Evolutionary conservation across 2,888 invertebrate species (phyloP).

Genomic region (Pollenia griseotomentosa): DNA sequence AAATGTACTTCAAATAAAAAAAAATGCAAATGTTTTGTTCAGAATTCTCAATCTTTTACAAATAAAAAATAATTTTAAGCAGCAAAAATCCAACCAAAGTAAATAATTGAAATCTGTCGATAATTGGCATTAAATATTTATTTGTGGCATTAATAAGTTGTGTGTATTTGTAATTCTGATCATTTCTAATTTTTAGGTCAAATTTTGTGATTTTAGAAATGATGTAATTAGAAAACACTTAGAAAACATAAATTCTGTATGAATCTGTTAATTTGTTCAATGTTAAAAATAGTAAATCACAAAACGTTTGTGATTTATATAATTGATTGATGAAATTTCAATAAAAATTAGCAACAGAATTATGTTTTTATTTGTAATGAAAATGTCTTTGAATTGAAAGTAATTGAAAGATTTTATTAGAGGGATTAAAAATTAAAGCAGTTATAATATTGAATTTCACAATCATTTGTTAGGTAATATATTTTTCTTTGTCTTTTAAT

Average conservation of each 20-base stretch:
- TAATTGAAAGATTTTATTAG: too few species aligned
- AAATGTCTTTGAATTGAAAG: too few species aligned
- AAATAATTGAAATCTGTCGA: neutral
- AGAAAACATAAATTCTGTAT: constrained; percentile 3
- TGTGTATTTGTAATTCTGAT: neutral
- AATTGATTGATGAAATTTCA: too few species aligned
- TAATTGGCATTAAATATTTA: constrained; percentile 6
- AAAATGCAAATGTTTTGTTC: neutral
- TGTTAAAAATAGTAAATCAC: neutral
- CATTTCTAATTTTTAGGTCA: constrained; percentile 27
- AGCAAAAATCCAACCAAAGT: constrained; percentile 9
- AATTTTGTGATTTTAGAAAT: constrained; percentile 11
- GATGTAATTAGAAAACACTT: constrained; percentile 27
- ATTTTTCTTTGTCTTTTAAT: too few species aligned
- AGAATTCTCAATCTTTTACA: constrained; percentile 5
- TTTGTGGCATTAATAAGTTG: constrained; percentile 17
- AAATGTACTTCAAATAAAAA: neutral
- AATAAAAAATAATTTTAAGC: constrained; percentile 3
- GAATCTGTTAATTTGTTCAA: neutral
- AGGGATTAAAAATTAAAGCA: too few species aligned
- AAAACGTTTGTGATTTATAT: too few species aligned
- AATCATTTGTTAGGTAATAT: too few species aligned
- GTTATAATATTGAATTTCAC: too few species aligned
- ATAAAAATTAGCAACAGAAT: too few species aligned
- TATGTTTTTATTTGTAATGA: too few species aligned